Evolutionary conservation across 2,888 invertebrate genomes (phyloP).

Genomic region (Lottia gigantea): DNA sequence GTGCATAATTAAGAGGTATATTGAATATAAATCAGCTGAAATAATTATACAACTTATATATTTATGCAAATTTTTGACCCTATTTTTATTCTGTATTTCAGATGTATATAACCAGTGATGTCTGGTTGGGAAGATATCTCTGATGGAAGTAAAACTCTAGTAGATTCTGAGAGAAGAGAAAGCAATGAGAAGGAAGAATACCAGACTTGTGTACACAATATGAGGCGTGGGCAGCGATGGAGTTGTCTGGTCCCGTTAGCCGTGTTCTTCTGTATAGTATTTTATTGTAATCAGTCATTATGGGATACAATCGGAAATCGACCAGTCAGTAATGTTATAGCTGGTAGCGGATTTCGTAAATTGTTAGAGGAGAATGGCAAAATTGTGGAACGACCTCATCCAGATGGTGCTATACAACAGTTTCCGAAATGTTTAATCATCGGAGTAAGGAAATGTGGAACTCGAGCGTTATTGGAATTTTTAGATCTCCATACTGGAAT

Average conservation of each 20-base stretch:
- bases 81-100: neutral
- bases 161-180: neutral
- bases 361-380: conserved; percentile 39
- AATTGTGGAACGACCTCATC: conserved; percentile 30
- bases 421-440: conserved; percentile 69
- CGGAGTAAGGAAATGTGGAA: conserved; percentile 70
- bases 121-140: neutral
- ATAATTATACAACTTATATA: too few relatives aligned
- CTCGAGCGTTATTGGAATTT: conserved; percentile 69
- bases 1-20: too few relatives aligned
- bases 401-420: conserved; percentile 44
- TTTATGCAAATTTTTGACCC: too few relatives aligned
- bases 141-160: too few relatives aligned
- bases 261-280: conserved; percentile 36
- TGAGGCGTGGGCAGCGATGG: conserved; percentile 29
- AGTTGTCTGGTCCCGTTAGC: conserved; percentile 21
- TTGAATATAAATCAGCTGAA: too few relatives aligned
- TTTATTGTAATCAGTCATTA: conserved; percentile 39
- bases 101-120: neutral
- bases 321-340: conserved; percentile 26
- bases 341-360: conserved; percentile 33
- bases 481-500: conserved; percentile 74
- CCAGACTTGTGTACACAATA: conserved; percentile 9
- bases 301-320: conserved; percentile 33
- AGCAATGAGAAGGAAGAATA: neutral